Conservation (phyloP, 30 jellyfish, hydroid and myxozoan species). For the Haliclystus octoradiatus region DNA sequence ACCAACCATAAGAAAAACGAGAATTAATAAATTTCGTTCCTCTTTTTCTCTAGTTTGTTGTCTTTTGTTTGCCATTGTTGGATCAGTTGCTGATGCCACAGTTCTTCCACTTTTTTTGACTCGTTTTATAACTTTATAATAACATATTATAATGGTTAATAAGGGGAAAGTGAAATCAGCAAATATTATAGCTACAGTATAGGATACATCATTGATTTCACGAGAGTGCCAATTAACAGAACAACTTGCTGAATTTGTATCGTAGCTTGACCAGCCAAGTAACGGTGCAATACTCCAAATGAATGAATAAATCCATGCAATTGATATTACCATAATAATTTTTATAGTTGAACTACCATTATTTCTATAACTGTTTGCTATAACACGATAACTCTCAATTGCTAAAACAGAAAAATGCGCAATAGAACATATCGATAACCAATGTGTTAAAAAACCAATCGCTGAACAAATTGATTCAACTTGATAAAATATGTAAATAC, state of each 20-base stretch:
- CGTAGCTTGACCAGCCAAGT: slow-evolving; percentile 42
- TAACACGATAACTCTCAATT: not conserved
- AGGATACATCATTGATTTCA: slow-evolving; percentile 17
- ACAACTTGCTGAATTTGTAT: slow-evolving; percentile 24
- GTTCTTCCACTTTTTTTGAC: not conserved
- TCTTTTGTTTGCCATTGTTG: not conserved
- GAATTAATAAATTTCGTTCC: not conserved
- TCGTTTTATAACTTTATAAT: slow-evolving; percentile 4
- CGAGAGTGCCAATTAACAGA: slow-evolving; percentile 29
- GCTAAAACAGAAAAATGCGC: not conserved
- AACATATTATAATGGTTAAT: slow-evolving; percentile 5
- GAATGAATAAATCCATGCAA: slow-evolving; percentile 25
- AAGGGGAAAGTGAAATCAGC: slow-evolving; percentile 23
- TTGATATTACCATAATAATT: not conserved
- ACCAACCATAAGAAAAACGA: slow-evolving; percentile 4
- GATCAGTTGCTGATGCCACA: not conserved
- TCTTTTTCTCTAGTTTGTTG: not conserved
- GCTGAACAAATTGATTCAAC: not conserved
- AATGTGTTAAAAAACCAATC: not conserved
- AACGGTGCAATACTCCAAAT: slow-evolving; percentile 41
- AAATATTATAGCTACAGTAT: slow-evolving; percentile 5
- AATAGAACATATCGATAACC: not conserved
- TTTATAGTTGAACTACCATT: slow-evolving; percentile 5
- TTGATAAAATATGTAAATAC: not conserved
- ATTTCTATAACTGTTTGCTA: not conserved